These are phyloP conservation scores for Pemphredon lugubris DNA, from an alignment of 2,888 invertebrate species.

Conservation along the genomic window DNA sequence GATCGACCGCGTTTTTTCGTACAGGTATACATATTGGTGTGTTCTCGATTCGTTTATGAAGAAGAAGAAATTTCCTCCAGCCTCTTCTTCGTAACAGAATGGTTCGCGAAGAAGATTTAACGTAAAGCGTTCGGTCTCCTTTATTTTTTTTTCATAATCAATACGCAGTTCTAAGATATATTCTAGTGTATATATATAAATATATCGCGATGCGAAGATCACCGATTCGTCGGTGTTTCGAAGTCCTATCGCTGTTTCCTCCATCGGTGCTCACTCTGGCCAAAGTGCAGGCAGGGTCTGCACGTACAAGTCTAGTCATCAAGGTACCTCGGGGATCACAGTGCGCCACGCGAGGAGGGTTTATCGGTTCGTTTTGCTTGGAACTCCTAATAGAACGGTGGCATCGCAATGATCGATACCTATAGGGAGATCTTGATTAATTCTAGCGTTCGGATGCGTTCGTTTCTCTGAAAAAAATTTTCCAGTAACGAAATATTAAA, in stretches of 20 bases:
- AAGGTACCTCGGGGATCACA: constrained; percentile 15
- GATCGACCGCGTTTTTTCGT: neutral
- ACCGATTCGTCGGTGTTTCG: neutral
- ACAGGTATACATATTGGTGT: neutral
- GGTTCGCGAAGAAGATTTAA: no score
- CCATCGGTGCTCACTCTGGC: constrained; percentile 5
- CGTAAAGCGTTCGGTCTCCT: no score
- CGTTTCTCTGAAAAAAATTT: no score
- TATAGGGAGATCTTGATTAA: no score
- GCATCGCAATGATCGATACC: no score
- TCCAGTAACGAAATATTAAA: no score
- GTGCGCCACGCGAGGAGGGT: constrained; percentile 10
- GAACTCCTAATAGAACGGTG: constrained; percentile 9
- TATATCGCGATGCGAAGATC: constrained; percentile 16
- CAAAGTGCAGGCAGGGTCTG: constrained; percentile 38
- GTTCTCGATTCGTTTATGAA: neutral
- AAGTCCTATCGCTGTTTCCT: constrained; percentile 30
- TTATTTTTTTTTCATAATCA: constrained; percentile 9
- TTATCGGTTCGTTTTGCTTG: neutral
- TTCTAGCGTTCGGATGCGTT: no score
- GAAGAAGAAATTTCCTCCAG: neutral
- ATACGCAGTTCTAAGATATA: constrained; percentile 31
- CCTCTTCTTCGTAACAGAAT: neutral
- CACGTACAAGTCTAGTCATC: constrained; percentile 1
- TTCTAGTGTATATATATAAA: constrained; percentile 26